Conservation (phyloP, 2,797 vertebrate genomes). For the Lithobates pipiens region DNA sequence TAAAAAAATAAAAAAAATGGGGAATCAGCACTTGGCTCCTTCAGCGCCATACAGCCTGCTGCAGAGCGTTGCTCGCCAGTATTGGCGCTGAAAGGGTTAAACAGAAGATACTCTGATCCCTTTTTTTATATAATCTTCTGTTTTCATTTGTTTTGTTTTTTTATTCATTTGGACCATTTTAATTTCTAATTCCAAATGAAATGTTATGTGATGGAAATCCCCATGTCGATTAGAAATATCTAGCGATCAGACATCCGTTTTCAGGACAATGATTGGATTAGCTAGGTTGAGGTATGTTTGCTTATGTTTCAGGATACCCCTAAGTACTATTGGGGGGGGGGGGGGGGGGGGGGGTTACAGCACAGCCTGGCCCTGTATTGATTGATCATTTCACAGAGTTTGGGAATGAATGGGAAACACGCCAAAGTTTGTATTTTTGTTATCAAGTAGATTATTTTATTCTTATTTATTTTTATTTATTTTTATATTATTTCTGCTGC, state of each 20-base stretch:
- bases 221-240: slow-evolving; percentile 93
- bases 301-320: not conserved
- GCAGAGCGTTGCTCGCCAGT: slow-evolving; percentile 1
- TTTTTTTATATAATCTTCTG: slow-evolving; percentile 69
- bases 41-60: slow-evolving; percentile 31
- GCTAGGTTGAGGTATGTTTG: not conserved
- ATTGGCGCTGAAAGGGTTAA: slow-evolving; percentile 67
- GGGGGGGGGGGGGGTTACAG: not conserved
- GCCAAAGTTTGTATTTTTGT: too few relatives aligned
- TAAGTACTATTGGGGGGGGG: not conserved
- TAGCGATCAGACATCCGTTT: slow-evolving; percentile 98
- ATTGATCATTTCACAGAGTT: not conserved
- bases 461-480: too few relatives aligned
- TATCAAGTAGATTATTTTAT: too few relatives aligned
- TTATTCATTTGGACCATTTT: slow-evolving; percentile 67
- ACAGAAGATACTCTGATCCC: slow-evolving; percentile 85
- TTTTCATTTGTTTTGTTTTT: slow-evolving; percentile 71
- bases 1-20: slow-evolving; percentile 73
- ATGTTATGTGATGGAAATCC: slow-evolving; percentile 80
- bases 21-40: slow-evolving; percentile 84
- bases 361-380: not conserved
- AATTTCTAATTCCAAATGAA: slow-evolving; percentile 74
- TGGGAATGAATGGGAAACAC: not conserved
- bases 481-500: too few relatives aligned
- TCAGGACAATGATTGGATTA: slow-evolving; percentile 66